phyloP scores from a whole-genome alignment of 1,140 invertebrate genomes.

The Euwallacea fornicatus region DNA sequence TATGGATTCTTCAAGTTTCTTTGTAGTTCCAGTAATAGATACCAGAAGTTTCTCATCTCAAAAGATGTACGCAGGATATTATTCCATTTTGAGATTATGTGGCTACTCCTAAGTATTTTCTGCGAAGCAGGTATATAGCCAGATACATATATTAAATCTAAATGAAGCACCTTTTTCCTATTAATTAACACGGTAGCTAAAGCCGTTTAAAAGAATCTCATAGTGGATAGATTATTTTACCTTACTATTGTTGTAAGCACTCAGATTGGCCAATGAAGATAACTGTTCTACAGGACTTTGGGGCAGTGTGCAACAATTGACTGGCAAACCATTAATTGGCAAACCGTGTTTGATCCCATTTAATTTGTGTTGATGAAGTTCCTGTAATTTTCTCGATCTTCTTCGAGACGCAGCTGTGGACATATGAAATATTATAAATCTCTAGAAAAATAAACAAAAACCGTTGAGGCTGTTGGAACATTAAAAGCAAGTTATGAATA shows the following conservation, averaged over 20 bases:
- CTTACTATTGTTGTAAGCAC: conserved; percentile 79
- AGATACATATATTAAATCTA: background rate
- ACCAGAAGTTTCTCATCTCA: too few species aligned
- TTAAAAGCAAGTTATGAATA: background rate
- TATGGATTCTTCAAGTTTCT: background rate
- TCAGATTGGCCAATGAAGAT: conserved; percentile 76
- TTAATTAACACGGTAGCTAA: too few species aligned
- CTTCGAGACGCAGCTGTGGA: conserved; percentile 67
- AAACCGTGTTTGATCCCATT: conserved; percentile 63
- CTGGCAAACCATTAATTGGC: conserved; percentile 68
- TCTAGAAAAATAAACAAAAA: too few species aligned
- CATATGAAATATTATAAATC: background rate
- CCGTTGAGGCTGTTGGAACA: too few species aligned
- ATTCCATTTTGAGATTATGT: too few species aligned
- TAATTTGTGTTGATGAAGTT: conserved; percentile 67
- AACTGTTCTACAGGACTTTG: conserved; percentile 72
- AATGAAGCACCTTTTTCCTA: background rate
- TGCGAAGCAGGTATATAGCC: background rate
- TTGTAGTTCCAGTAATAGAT: too few species aligned
- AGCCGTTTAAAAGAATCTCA: too few species aligned
- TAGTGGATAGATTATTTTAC: conserved; percentile 43
- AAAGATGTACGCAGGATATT: background rate
- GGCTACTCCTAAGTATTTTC: too few species aligned
- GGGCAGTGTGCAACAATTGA: conserved; percentile 72
- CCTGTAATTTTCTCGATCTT: conserved; percentile 73